phyloP scores from a whole-genome alignment of 2,888 invertebrate genomes.

The Eledone cirrhosa region DNA sequence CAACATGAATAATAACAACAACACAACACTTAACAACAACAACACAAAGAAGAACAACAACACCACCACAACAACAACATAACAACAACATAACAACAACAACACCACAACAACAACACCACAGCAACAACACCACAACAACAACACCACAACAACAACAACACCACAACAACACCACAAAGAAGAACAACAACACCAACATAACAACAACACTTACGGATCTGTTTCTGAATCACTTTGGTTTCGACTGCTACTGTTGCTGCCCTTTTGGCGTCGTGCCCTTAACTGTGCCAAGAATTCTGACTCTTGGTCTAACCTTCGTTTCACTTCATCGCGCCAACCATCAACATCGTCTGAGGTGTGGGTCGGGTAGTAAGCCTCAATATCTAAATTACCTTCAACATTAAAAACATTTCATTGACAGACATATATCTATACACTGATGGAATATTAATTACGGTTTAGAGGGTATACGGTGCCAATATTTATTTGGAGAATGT shows the following conservation, averaged over 20 bases:
- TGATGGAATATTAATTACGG: too few relatives aligned
- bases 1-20: too few relatives aligned
- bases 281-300: constrained; percentile 60
- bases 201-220: constrained; percentile 35
- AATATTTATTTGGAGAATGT: too few relatives aligned
- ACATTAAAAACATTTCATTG: constrained; percentile 8
- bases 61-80: too few relatives aligned
- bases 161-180: too few relatives aligned
- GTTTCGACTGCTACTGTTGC: constrained; percentile 47
- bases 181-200: background rate
- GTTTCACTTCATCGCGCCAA: constrained; percentile 62
- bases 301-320: constrained; percentile 59
- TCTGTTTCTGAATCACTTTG: constrained; percentile 50
- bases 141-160: background rate
- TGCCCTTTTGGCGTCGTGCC: constrained; percentile 47
- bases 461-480: too few relatives aligned
- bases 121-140: too few relatives aligned
- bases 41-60: too few relatives aligned
- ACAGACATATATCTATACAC: too few relatives aligned
- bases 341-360: constrained; percentile 56
- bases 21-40: too few relatives aligned
- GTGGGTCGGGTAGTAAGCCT: constrained; percentile 43
- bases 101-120: too few relatives aligned
- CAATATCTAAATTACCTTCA: constrained; percentile 46
- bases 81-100: too few relatives aligned